A percentile compares a stretch with the other conserved stretches of the same genome.
These are phyloP conservation scores for Chydorus sphaericus DNA, from an alignment of 2,888 invertebrate species.

Conservation along the genomic window DNA sequence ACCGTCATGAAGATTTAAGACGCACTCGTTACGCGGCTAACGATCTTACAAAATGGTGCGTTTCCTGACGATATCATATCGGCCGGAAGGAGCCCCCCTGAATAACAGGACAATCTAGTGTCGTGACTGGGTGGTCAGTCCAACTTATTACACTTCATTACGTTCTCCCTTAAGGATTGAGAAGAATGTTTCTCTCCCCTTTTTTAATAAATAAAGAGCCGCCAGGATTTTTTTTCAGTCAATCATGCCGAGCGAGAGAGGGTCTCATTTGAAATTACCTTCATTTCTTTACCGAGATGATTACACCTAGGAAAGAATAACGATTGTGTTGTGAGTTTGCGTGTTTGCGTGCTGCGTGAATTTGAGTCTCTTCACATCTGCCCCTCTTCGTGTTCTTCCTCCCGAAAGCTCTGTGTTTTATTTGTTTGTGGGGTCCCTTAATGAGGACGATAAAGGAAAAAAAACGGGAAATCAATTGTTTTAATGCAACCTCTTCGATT, in stretches of 20 bases:
- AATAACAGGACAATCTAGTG: too few relatives aligned
- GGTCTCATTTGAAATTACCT: too few relatives aligned
- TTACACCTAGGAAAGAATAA: slow-evolving; percentile 4
- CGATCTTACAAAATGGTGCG: too few relatives aligned
- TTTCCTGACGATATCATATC: background rate
- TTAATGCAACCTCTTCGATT: background rate
- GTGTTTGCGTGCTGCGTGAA: background rate
- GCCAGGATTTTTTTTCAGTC: too few relatives aligned
- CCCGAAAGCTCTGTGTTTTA: too few relatives aligned
- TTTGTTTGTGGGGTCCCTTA: background rate
- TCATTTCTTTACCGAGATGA: background rate
- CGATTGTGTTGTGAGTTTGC: background rate
- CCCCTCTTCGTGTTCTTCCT: background rate
- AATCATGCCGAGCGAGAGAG: too few relatives aligned
- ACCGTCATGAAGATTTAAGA: too few relatives aligned
- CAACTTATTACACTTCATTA: slow-evolving; percentile 4
- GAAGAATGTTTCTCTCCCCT: background rate
- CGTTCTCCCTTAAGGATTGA: too few relatives aligned
- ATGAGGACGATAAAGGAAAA: background rate
- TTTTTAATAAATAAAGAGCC: too few relatives aligned
- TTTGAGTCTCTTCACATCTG: too few relatives aligned
- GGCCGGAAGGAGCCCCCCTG: background rate
- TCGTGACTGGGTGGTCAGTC: slow-evolving; percentile 5
- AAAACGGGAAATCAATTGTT: background rate
- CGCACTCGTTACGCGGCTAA: too few relatives aligned